These are phyloP conservation scores for Stomatorhinus walkeri DNA, from an alignment of 2,797 vertebrate genomes.

Conservation along the genomic window DNA sequence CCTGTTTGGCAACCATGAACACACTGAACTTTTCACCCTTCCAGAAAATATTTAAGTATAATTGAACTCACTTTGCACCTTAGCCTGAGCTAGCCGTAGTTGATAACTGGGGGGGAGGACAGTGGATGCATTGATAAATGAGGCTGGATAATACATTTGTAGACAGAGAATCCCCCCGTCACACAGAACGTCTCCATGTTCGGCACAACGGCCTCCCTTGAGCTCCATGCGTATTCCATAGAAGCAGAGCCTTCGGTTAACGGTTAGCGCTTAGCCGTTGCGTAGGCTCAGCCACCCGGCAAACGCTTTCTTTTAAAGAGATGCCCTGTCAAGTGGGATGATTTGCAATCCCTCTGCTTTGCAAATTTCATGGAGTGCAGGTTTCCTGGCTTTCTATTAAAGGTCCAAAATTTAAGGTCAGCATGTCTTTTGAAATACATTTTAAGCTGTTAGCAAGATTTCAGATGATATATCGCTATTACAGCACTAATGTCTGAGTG, in stretches of 20 bases:
- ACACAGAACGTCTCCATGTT: neutral
- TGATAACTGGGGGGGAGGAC: neutral
- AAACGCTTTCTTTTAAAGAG: neutral
- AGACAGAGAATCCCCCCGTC: neutral
- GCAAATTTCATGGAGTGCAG: neutral
- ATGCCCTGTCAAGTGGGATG: neutral
- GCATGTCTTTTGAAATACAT: neutral
- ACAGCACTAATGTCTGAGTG: neutral
- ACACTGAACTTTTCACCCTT: neutral
- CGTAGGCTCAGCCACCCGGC: neutral
- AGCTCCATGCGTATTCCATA: neutral
- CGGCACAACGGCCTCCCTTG: neutral
- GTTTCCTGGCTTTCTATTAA: neutral
- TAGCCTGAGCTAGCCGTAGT: neutral
- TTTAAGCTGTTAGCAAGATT: neutral
- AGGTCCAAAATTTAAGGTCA: neutral
- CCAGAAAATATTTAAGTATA: neutral
- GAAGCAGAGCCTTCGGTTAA: neutral
- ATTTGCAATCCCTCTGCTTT: neutral
- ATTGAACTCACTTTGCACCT: neutral
- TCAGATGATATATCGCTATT: neutral
- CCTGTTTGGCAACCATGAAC: neutral
- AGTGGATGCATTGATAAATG: neutral
- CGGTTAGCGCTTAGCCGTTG: neutral
- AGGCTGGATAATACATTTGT: neutral